phyloP scores from a whole-genome alignment of 2,113 vertebrate species.

The Oncorhynchus masou region DNA sequence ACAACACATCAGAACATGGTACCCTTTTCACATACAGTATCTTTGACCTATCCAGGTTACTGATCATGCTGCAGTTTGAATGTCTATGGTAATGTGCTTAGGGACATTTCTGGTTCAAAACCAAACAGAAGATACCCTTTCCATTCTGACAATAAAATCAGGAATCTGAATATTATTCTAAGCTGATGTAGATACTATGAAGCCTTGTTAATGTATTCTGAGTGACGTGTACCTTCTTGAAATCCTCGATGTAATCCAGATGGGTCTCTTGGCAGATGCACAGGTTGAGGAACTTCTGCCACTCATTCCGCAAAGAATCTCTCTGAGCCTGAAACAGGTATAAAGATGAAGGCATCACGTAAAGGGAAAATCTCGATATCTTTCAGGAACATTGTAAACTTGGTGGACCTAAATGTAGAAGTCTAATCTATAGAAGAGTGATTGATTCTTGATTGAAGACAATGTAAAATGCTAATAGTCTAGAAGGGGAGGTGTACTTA shows the following conservation, averaged over 20 bases:
- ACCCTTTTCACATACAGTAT: neutral
- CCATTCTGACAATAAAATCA: neutral
- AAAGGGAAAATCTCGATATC: neutral
- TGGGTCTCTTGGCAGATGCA: conserved; percentile 96
- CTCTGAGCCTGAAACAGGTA: conserved; percentile 79
- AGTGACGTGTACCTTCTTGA: conserved; percentile 76
- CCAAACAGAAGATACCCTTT: neutral
- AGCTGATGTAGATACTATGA: no score
- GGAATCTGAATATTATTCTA: neutral
- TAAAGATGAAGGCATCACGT: neutral
- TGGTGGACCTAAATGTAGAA: no score
- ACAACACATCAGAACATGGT: neutral
- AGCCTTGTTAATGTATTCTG: neutral
- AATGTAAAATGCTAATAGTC: neutral
- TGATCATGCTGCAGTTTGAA: neutral
- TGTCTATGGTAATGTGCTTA: no score
- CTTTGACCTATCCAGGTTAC: neutral
- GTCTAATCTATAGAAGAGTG: no score
- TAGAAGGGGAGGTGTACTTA: neutral
- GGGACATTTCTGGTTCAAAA: neutral
- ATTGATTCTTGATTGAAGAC: neutral
- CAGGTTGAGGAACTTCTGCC: conserved; percentile 96
- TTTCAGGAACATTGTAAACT: neutral
- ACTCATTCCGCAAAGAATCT: conserved; percentile 84
- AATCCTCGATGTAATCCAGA: conserved; percentile 84